phyloP scores from a whole-genome alignment of 2,888 invertebrate genomes.

The Agapetus fuscipes region DNA sequence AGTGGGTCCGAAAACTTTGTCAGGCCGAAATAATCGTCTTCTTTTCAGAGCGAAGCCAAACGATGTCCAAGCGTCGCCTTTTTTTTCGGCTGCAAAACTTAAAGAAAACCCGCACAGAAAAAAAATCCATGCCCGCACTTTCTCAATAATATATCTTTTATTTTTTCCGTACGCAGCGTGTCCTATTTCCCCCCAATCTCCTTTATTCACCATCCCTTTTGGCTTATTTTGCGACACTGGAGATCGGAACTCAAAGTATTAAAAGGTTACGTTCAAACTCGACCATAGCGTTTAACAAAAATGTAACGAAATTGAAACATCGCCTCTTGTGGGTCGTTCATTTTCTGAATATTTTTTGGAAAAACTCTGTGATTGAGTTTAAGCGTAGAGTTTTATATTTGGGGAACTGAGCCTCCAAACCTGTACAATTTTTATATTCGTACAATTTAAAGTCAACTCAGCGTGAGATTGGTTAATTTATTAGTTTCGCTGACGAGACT shows the following conservation, averaged over 20 bases:
- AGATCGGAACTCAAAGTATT: no score
- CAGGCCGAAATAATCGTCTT: conserved; percentile 7
- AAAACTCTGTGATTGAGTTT: no score
- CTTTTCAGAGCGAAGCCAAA: conserved; percentile 2
- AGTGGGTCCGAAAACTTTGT: conserved; percentile 2
- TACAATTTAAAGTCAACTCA: not conserved
- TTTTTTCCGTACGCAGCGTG: conserved; percentile 11
- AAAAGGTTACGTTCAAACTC: no score
- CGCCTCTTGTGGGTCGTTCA: no score
- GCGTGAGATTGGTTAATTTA: not conserved
- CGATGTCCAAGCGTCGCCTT: conserved; percentile 6
- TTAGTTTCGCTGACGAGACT: not conserved
- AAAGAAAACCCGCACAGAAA: no score
- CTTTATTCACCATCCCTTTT: not conserved
- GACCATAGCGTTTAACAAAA: no score
- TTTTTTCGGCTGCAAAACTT: conserved; percentile 11
- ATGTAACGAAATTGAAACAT: no score
- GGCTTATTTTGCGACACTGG: not conserved
- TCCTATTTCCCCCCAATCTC: conserved; percentile 3
- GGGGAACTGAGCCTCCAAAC: no score
- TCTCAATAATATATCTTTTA: conserved; percentile 20
- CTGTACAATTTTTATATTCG: not conserved
- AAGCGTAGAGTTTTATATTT: no score
- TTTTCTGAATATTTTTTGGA: no score
- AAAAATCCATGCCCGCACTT: conserved; percentile 17